These are phyloP conservation scores for Chromis chromis DNA, from an alignment of 2,797 vertebrate species.

Conservation along the genomic window DNA sequence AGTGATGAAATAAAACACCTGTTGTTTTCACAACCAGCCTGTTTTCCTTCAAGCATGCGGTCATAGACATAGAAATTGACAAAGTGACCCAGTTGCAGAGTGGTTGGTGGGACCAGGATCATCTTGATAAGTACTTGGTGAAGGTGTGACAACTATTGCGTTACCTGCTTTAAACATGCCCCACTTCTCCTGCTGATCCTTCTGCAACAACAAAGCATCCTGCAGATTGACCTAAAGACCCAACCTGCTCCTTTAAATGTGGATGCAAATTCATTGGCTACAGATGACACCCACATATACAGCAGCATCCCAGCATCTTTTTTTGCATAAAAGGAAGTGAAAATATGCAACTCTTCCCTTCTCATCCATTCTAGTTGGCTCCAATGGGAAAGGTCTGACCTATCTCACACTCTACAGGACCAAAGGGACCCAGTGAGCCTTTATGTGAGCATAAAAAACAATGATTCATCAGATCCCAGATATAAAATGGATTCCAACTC, in stretches of 20 bases:
- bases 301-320: background rate
- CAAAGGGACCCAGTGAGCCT: constrained; percentile 47
- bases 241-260: background rate
- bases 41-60: constrained; percentile 1
- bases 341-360: constrained; percentile 32
- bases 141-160: background rate
- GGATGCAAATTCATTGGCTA: background rate
- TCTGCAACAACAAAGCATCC: background rate
- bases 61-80: background rate
- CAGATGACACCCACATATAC: background rate
- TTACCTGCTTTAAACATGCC: background rate
- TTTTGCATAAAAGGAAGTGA: constrained; percentile 42
- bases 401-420: constrained; percentile 69
- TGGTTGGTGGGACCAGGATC: background rate
- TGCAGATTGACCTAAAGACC: background rate
- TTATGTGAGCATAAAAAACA: constrained; percentile 65
- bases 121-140: background rate
- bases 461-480: constrained; percentile 61
- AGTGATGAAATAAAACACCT: background rate
- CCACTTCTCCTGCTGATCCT: background rate
- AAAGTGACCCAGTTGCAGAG: background rate
- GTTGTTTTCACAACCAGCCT: constrained; percentile 3
- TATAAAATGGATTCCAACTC: constrained; percentile 27
- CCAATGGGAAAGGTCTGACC: constrained; percentile 72
- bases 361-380: constrained; percentile 29